Percentiles rank a stretch among this genome's conserved stretches.
Conservation (phyloP, 1,140 invertebrate species). For the Apis dorsata region DNA sequence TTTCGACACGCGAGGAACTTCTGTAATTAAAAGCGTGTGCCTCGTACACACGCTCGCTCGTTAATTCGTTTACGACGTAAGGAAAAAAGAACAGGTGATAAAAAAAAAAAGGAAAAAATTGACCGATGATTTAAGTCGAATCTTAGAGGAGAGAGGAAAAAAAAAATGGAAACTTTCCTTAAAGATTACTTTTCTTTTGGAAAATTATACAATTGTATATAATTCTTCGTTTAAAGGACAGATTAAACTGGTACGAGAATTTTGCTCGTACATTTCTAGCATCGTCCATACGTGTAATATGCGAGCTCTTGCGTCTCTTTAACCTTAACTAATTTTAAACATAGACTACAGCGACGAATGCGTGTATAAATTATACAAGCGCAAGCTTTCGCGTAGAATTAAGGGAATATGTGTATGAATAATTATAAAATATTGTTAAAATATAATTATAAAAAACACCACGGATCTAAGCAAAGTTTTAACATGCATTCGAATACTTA, state of each 20-base stretch:
- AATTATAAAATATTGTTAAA: neutral
- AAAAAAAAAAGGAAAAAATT: neutral
- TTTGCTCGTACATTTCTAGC: neutral
- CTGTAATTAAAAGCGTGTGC: conserved; percentile 54
- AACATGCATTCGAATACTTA: too few relatives aligned
- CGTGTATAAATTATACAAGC: neutral
- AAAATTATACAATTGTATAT: neutral
- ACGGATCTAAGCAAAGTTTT: neutral
- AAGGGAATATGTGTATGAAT: neutral
- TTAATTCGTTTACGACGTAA: conserved; percentile 39
- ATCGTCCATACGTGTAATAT: neutral
- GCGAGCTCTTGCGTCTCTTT: neutral
- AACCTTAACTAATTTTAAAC: neutral
- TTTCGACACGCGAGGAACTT: conserved; percentile 17
- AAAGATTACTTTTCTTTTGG: neutral
- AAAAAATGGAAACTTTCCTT: neutral
- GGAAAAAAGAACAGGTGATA: neutral
- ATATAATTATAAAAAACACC: neutral
- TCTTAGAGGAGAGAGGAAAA: neutral
- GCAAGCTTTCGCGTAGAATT: neutral
- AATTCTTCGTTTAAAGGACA: neutral
- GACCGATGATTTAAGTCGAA: neutral
- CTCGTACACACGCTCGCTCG: neutral
- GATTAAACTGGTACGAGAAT: neutral
- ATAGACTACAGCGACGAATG: neutral